Conservation (phyloP, 23 tunicate species). For the Styela plicata region DNA sequence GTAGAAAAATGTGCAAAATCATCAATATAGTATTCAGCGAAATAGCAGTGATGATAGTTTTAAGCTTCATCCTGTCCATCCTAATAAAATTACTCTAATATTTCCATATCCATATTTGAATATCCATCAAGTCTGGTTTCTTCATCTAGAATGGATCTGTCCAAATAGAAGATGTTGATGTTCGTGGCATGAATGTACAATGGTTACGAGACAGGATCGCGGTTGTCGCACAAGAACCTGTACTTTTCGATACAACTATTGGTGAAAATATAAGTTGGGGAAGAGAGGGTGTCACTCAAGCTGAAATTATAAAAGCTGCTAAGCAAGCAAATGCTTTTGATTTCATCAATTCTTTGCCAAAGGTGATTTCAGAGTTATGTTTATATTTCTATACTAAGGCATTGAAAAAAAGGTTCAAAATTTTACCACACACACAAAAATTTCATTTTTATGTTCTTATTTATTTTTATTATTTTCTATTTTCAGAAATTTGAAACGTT, state of each 20-base stretch:
- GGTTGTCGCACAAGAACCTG: conserved; percentile 95
- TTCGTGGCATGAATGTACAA: conserved; percentile 44
- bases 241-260: conserved; percentile 80
- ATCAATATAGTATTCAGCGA: no score
- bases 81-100: no score
- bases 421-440: no score
- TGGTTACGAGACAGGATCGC: conserved; percentile 64
- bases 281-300: conserved; percentile 77
- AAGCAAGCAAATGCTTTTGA: conserved; percentile 93
- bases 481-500: conserved; percentile 87
- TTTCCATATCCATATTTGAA: no score
- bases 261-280: conserved; percentile 97
- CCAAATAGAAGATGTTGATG: conserved; percentile 42
- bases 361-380: conserved; percentile 31
- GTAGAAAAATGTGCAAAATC: no score
- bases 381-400: background rate
- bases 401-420: no score
- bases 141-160: no score
- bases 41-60: no score
- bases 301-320: conserved; percentile 81
- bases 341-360: conserved; percentile 81
- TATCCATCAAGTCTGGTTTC: no score
- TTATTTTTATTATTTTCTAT: no score
- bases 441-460: no score
- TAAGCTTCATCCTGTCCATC: no score